These are phyloP conservation scores for Notocelia uddmanniana DNA, from an alignment of 2,888 invertebrate species.

Conservation along the genomic window DNA sequence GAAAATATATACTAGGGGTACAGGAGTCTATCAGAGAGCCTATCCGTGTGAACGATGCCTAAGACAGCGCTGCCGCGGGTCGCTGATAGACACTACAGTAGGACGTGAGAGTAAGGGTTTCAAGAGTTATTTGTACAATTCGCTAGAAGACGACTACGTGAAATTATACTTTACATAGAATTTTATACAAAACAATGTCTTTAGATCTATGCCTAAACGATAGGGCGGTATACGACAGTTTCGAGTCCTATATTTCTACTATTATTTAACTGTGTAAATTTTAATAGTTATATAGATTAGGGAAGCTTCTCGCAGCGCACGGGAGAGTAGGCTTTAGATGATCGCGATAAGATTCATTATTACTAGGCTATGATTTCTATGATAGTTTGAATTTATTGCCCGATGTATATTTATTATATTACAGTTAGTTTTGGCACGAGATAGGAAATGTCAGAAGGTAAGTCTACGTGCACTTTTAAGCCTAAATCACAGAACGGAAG, in stretches of 20 bases:
- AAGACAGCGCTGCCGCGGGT: not conserved
- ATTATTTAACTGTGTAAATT: constrained; percentile 27
- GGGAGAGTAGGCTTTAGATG: constrained; percentile 9
- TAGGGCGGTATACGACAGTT: constrained; percentile 40
- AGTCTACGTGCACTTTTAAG: constrained; percentile 72
- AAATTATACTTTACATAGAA: constrained; percentile 67
- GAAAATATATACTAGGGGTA: no score
- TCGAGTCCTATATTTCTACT: constrained; percentile 31
- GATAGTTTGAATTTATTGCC: constrained; percentile 24
- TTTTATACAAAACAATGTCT: constrained; percentile 66
- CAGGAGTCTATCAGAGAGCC: no score
- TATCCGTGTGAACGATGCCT: not conserved
- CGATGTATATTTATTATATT: constrained; percentile 36
- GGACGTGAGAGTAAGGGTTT: constrained; percentile 84
- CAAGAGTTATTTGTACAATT: constrained; percentile 77
- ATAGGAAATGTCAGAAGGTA: constrained; percentile 69
- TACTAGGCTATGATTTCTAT: constrained; percentile 32
- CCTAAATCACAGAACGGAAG: constrained; percentile 83
- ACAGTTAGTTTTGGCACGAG: constrained; percentile 75
- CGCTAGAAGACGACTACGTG: constrained; percentile 65
- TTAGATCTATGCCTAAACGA: constrained; percentile 32
- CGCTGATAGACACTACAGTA: constrained; percentile 67
- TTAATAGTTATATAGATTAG: constrained; percentile 25
- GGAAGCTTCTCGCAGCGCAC: not conserved
- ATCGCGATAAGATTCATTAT: constrained; percentile 22